Percentiles rank a stretch among this genome's conserved stretches.
Conservation (phyloP, 2,113 vertebrate genomes). For the Anolis sagrei region DNA sequence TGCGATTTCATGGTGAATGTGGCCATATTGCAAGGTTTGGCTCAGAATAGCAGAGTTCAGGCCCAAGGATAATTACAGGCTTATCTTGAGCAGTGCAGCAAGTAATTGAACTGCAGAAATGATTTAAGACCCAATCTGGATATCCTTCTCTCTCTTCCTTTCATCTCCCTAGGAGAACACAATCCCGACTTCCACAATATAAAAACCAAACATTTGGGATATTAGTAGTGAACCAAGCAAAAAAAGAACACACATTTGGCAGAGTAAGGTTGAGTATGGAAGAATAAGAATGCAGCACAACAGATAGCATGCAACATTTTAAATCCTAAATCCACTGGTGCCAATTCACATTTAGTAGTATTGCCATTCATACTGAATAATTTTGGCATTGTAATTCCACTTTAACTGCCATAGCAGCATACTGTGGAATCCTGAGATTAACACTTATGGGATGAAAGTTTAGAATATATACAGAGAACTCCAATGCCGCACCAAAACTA, state of each 20-base stretch:
- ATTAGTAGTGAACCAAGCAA: neutral
- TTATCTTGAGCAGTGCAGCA: slow-evolving; percentile 24
- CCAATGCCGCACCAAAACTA: no score
- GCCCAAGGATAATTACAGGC: neutral
- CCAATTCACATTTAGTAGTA: neutral
- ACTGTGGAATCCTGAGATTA: no score
- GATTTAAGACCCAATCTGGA: slow-evolving; percentile 7
- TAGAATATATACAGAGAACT: no score
- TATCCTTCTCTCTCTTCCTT: neutral
- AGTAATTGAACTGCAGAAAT: slow-evolving; percentile 24
- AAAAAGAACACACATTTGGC: neutral
- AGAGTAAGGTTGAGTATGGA: neutral
- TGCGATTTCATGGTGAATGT: neutral
- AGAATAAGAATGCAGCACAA: neutral
- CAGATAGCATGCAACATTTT: neutral
- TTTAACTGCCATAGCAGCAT: no score
- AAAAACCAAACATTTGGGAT: slow-evolving; percentile 8
- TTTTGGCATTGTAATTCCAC: no score
- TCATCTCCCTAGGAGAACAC: slow-evolving; percentile 14
- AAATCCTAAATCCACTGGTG: neutral
- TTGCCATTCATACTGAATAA: no score
- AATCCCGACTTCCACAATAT: neutral
- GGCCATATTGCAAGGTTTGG: slow-evolving; percentile 1
- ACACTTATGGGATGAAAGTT: no score
- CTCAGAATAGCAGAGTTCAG: slow-evolving; percentile 11